Conservation (phyloP, 2,797 vertebrate species). For the Prionace glauca region DNA sequence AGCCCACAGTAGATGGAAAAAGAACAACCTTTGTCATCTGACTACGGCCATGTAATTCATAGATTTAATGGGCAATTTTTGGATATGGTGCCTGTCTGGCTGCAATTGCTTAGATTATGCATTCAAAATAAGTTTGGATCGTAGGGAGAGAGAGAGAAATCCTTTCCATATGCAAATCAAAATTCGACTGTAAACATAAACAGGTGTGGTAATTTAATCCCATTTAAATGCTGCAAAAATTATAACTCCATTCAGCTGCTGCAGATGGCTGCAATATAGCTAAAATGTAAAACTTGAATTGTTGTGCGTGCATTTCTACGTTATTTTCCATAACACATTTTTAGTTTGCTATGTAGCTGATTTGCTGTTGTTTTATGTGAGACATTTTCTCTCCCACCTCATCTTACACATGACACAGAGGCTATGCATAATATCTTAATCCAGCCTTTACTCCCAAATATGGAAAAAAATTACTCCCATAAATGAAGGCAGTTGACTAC, state of each 20-base stretch:
- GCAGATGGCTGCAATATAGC: background rate
- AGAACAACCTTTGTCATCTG: no score
- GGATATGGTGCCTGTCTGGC: no score
- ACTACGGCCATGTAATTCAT: background rate
- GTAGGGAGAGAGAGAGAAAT: background rate
- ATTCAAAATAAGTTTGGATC: background rate
- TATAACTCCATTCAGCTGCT: background rate
- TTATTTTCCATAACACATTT: background rate
- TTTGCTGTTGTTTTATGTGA: background rate
- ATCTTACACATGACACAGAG: background rate
- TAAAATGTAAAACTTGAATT: background rate
- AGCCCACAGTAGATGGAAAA: background rate
- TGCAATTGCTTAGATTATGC: background rate
- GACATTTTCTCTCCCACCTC: background rate
- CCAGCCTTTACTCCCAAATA: background rate
- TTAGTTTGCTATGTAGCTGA: background rate
- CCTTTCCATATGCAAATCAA: background rate
- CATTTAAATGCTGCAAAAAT: background rate
- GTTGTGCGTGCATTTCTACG: background rate
- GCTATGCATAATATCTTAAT: background rate
- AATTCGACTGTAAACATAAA: background rate
- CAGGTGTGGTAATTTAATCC: background rate
- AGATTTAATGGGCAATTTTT: background rate
- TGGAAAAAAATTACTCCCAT: background rate
- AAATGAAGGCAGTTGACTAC: background rate